Evolutionary conservation across 1,140 invertebrate genomes (phyloP), one percentile per base, ranked within the genome.

Genomic region (Phenacoccus solenopsis): DNA sequence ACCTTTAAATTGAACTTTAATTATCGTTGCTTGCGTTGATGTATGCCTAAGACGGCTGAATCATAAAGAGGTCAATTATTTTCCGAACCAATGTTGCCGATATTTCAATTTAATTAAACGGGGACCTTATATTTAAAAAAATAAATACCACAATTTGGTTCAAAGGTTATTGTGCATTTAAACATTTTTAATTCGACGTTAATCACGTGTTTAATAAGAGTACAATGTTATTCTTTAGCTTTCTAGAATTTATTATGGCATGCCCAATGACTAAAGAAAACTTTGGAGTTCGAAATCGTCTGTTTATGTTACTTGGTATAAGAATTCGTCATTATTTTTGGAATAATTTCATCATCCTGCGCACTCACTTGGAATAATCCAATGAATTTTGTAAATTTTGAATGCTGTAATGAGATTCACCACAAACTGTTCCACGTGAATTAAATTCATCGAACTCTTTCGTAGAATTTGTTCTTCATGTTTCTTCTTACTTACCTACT

Each of bases 1-100:
- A 49, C 38, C 38, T 49, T 49, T 49, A 49, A 49, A 49, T 49
- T 49, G 38, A 49, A 49, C 38, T 49, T 49, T 49, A 49, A 49
- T 49, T 49, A 49, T 49, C 38, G 16, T n/a, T 3, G 16, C 16
- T 10, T 49, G 2, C 16, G 16, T 49, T 10, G 38, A 16, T 9
- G 38, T 9, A n/a, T n/a, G 4, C 5, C 2, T 3, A 49, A 49
- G 16, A 16, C 38, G 38, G 5, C 5, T 10, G 20, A 49, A 9
- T 49, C 3, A 49, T 16, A 49, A 49, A 49, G 20, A 49, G 38
- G 16, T 49, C 38, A 49, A 49, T 49, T 49, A 49, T 49, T 49
- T 49, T 2, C 2, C 38, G 38, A n/a, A 49, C 3, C 20, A 9
- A 49, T n/a, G 5, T 49, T 16, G 38, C 3, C 38, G 38, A 2